phyloP scores from a whole-genome alignment of 2,113 vertebrate genomes.

The Pseudorasbora parva region DNA sequence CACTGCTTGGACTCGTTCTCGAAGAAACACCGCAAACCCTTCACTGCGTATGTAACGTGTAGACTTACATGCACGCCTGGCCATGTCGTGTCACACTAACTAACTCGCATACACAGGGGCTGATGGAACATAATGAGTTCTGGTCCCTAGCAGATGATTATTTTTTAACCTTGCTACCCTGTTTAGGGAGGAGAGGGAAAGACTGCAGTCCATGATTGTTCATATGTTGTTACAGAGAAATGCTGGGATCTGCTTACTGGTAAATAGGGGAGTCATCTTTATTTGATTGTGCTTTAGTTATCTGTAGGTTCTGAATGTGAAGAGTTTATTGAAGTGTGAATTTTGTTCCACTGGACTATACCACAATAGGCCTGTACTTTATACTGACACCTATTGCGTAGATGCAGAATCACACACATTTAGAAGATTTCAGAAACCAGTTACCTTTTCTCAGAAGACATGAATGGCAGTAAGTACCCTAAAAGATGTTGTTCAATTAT shows the following conservation, averaged over 20 bases:
- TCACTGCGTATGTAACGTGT: not conserved
- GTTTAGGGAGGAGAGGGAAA: slow-evolving; percentile 53
- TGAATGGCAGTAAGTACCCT: not conserved
- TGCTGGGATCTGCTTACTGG: not conserved
- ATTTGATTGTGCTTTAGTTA: not conserved
- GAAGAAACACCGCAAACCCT: not conserved
- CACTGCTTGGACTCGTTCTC: not conserved
- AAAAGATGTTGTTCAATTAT: not conserved
- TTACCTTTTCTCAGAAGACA: not conserved
- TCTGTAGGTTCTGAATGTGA: not conserved
- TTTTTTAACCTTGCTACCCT: slow-evolving; percentile 73
- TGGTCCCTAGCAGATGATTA: slow-evolving; percentile 65
- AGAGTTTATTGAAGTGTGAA: not conserved
- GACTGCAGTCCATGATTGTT: slow-evolving; percentile 40
- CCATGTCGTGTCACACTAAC: slow-evolving; percentile 10
- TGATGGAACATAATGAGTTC: slow-evolving; percentile 66
- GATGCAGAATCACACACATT: not conserved
- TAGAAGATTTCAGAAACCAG: not conserved
- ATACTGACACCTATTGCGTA: not conserved
- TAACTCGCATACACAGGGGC: not conserved
- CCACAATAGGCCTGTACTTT: not conserved
- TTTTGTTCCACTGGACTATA: not conserved
- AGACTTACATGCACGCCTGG: not conserved
- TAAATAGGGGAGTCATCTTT: not conserved
- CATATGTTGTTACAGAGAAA: slow-evolving; percentile 14